These are phyloP conservation scores for Synergus umbraculus DNA, from an alignment of 2,888 invertebrate genomes.

Conservation along the genomic window DNA sequence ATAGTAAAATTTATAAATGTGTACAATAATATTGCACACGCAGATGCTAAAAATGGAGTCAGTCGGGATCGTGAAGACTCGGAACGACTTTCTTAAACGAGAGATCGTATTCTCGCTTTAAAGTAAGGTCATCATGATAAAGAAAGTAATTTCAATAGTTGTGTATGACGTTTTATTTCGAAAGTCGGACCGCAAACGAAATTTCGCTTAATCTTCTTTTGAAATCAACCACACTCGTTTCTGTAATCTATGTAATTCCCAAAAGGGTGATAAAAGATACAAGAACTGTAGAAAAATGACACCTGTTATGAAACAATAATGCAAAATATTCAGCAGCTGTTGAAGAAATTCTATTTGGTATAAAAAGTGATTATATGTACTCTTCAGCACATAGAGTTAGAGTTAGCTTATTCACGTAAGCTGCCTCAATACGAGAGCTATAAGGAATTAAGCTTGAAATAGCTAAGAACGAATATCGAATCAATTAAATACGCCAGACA, in stretches of 20 bases:
- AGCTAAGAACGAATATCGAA: constrained; percentile 5
- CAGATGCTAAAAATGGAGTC: not conserved
- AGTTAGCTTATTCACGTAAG: not conserved
- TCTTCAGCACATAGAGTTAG: not conserved
- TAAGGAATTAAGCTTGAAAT: constrained; percentile 1
- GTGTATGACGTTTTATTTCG: constrained; percentile 17
- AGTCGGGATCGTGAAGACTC: constrained; percentile 2
- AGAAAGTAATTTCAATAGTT: constrained; percentile 34
- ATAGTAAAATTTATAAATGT: not conserved
- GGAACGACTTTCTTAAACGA: constrained; percentile 18
- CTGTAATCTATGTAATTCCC: not conserved
- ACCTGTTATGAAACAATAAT: too few species aligned
- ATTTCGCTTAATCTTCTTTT: not conserved
- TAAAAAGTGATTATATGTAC: not conserved
- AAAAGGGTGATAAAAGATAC: not conserved
- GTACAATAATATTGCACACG: not conserved
- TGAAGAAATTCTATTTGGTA: not conserved
- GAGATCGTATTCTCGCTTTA: constrained; percentile 31
- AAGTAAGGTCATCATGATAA: constrained; percentile 16
- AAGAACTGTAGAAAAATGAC: too few species aligned
- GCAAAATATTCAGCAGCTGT: not conserved
- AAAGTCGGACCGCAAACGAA: not conserved
- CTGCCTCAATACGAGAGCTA: not conserved
- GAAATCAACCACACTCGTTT: not conserved
- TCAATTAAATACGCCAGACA: not conserved